Conservation (phyloP, 2,113 vertebrate genomes). For the Gobius niger region DNA sequence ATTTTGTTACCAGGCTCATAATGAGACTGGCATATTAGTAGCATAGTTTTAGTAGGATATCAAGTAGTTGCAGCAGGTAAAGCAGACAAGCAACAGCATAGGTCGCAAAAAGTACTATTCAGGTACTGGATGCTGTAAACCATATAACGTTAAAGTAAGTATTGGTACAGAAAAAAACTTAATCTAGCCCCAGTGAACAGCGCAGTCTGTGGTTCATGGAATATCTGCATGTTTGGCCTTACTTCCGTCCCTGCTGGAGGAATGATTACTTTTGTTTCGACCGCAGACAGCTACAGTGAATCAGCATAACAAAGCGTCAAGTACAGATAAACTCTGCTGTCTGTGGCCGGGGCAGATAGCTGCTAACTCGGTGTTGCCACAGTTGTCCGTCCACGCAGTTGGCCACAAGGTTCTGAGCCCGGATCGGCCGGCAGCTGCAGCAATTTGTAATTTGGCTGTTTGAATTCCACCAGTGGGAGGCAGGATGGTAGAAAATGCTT, state of each 20-base stretch:
- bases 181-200: no score
- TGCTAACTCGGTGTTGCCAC: conserved; percentile 37
- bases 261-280: conserved; percentile 27
- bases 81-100: no score
- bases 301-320: conserved; percentile 43
- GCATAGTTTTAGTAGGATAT: no score
- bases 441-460: conserved; percentile 65
- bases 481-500: conserved; percentile 50
- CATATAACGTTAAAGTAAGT: no score
- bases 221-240: conserved; percentile 5
- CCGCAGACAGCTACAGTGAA: conserved; percentile 16
- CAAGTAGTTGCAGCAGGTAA: no score
- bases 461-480: conserved; percentile 65
- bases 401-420: conserved; percentile 51
- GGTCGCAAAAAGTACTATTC: no score
- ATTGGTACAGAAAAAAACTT: no score
- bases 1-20: no score
- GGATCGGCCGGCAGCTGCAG: conserved; percentile 66
- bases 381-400: conserved; percentile 67
- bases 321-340: conserved; percentile 39
- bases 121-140: no score
- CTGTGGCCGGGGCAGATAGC: conserved; percentile 27
- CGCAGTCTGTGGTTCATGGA: not conserved
- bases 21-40: no score
- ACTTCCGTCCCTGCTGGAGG: conserved; percentile 39